Percentiles rank a stretch among this genome's conserved stretches.
Conservation (phyloP, 2,888 invertebrate genomes). For the Amblyjoppa fuscipennis region DNA sequence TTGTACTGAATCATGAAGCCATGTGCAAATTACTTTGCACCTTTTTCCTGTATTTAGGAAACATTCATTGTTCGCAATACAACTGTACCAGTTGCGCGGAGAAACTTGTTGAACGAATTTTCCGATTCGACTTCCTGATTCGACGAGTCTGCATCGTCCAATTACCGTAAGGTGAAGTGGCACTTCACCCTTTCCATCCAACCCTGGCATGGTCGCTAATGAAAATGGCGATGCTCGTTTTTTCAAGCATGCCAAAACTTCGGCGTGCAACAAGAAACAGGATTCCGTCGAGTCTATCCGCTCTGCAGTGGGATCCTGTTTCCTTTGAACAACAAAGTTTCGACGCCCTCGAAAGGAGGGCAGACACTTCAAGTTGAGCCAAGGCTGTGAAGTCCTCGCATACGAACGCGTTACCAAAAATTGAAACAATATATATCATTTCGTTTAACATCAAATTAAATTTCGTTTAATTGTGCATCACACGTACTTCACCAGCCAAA, state of each 20-base stretch:
- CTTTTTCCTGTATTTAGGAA: background rate
- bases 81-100: background rate
- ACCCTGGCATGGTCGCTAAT: background rate
- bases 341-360: background rate
- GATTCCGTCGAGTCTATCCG: background rate
- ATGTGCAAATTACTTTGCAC: too few relatives aligned
- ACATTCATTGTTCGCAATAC: background rate
- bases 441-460: background rate
- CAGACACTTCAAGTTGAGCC: background rate
- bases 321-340: background rate
- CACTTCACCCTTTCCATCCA: background rate
- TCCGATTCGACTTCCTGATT: background rate
- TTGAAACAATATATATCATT: background rate
- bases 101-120: background rate
- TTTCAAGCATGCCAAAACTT: background rate
- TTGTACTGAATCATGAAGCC: too few relatives aligned
- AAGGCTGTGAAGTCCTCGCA: background rate
- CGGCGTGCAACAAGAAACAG: background rate
- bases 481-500: too few relatives aligned
- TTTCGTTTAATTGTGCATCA: too few relatives aligned
- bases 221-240: background rate
- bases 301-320: background rate
- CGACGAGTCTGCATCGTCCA: background rate
- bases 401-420: background rate
- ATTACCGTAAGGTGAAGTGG: background rate